Conservation (phyloP, 2,797 vertebrate genomes). For the Allobates femoralis region DNA sequence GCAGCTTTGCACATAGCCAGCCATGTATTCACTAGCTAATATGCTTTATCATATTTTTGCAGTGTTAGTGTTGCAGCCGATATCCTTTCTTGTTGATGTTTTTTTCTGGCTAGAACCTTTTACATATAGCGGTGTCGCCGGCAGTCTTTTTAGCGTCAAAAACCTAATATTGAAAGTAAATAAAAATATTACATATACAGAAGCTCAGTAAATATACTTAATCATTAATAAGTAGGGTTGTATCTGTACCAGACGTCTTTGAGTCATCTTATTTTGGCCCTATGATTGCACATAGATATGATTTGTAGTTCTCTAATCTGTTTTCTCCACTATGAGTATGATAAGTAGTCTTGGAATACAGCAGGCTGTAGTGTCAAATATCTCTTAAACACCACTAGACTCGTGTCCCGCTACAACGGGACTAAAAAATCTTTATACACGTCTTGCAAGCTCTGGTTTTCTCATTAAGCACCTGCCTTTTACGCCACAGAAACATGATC, state of each 20-base stretch:
- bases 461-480: slow-evolving; percentile 18
- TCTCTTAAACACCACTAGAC: background rate
- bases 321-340: background rate
- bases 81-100: no score
- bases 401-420: background rate
- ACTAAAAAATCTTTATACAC: slow-evolving; percentile 15
- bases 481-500: slow-evolving; percentile 18
- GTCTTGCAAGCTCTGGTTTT: slow-evolving; percentile 11
- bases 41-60: no score
- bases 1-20: no score
- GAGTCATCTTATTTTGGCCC: background rate
- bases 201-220: background rate
- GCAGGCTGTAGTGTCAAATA: background rate
- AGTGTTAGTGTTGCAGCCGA: no score
- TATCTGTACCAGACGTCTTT: background rate
- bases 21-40: no score
- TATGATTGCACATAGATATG: background rate
- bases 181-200: background rate
- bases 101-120: no score
- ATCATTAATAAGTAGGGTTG: background rate
- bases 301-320: background rate
- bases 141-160: no score
- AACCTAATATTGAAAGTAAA: no score
- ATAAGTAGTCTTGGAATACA: background rate
- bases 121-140: no score